Percentiles rank a stretch among this genome's conserved stretches.
Conservation (phyloP, 1,140 invertebrate species). For the Sycobia sp. region DNA sequence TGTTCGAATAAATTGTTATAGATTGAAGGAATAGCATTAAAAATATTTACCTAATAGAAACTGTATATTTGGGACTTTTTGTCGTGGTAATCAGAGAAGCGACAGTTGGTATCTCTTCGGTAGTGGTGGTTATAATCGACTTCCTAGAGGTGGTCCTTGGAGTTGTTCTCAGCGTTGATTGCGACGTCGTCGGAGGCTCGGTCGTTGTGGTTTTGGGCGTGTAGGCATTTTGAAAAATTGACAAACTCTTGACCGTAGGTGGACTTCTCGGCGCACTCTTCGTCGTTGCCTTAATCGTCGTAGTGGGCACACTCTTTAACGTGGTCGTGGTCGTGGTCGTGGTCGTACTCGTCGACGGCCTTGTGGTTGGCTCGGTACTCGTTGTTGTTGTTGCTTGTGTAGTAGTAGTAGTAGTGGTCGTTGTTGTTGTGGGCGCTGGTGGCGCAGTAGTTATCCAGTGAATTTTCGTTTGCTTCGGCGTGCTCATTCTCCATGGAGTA, state of each 20-base stretch:
- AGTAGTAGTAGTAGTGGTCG: slow-evolving; percentile 7
- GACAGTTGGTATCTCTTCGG: slow-evolving; percentile 26
- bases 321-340: background rate
- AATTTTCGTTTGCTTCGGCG: too few species aligned
- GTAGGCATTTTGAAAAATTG: too few species aligned
- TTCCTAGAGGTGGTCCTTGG: too few species aligned
- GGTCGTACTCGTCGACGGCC: slow-evolving; percentile 1
- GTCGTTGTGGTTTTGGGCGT: too few species aligned
- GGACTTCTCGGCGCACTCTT: background rate
- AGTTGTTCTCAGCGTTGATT: too few species aligned
- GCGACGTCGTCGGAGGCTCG: background rate
- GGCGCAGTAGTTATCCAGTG: too few species aligned
- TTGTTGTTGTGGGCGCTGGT: slow-evolving; percentile 9
- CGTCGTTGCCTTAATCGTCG: slow-evolving; percentile 24
- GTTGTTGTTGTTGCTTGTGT: background rate
- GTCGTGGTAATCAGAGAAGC: slow-evolving; percentile 4
- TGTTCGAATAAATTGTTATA: too few species aligned
- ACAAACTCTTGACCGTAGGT: too few species aligned
- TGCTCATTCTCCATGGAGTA: too few species aligned
- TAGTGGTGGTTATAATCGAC: slow-evolving; percentile 17
- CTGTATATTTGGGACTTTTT: background rate
- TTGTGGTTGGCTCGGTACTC: background rate
- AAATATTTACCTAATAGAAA: slow-evolving; percentile 4
- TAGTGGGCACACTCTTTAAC: background rate
- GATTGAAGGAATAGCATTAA: background rate